Evolutionary conservation across 2,113 vertebrate genomes (phyloP).

Genomic region (Microtus pennsylvanicus): DNA sequence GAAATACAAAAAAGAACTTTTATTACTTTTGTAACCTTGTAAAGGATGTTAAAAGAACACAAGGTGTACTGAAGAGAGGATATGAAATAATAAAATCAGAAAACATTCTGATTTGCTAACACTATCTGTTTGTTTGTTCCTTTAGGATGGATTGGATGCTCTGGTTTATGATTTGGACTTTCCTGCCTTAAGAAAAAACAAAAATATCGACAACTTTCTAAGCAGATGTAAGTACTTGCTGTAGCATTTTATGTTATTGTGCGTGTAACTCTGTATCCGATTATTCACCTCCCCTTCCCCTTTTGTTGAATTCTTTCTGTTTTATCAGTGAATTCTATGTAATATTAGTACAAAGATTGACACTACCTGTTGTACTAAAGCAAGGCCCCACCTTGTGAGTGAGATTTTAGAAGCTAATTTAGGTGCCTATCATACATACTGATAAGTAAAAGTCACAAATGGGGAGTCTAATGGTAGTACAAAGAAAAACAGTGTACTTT

Average conservation of each 20-base stretch:
- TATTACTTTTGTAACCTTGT: constrained; percentile 2
- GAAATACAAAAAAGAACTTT: constrained; percentile 48
- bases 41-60: constrained; percentile 40
- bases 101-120: constrained; percentile 63
- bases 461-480: not conserved
- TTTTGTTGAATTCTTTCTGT: constrained; percentile 49
- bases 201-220: constrained; percentile 99
- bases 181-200: constrained; percentile 99
- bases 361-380: not conserved
- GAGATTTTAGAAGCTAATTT: constrained; percentile 53
- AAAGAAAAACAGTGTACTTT: not conserved
- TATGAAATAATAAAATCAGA: constrained; percentile 46
- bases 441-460: not conserved
- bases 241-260: constrained; percentile 38
- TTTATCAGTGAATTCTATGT: constrained; percentile 47
- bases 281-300: constrained; percentile 44
- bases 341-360: constrained; percentile 5
- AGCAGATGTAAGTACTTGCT: constrained; percentile 97
- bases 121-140: constrained; percentile 71
- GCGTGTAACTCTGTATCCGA: constrained; percentile 15
- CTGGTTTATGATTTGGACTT: constrained; percentile 99
- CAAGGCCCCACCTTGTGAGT: not conserved
- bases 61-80: constrained; percentile 1
- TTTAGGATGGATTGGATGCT: constrained; percentile 97
- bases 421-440: not conserved